Percentiles rank a stretch among this genome's conserved stretches.
phyloP scores from a whole-genome alignment of 2,888 invertebrate species.

The Cryptosula pallasiana region DNA sequence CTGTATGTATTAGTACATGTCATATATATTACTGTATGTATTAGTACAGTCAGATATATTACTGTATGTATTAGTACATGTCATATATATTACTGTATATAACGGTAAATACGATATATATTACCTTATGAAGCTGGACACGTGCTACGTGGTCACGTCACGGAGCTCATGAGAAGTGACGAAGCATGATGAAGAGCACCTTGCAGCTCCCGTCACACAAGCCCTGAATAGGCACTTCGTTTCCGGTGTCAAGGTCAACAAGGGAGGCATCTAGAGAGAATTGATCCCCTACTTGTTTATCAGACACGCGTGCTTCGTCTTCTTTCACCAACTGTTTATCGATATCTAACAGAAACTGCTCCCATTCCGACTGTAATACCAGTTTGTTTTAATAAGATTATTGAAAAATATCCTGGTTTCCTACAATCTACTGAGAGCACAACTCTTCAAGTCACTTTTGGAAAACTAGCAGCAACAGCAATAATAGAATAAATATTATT shows the following conservation, averaged over 20 bases:
- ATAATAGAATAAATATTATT: no score
- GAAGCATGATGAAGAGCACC: conserved; percentile 37
- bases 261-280: conserved; percentile 33
- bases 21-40: no score
- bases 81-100: no score
- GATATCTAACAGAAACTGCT: neutral
- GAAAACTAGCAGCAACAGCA: no score
- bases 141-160: conserved; percentile 42
- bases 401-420: no score
- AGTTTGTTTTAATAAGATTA: no score
- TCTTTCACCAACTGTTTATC: neutral
- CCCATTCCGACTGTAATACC: neutral
- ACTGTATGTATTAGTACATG: no score
- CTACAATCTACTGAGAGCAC: no score
- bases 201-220: conserved; percentile 29
- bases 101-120: neutral
- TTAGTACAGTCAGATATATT: no score
- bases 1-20: no score
- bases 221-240: conserved; percentile 31
- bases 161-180: conserved; percentile 50
- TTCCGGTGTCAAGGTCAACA: conserved; percentile 34
- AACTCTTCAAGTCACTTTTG: no score
- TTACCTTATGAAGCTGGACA: neutral
- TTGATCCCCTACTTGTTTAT: conserved; percentile 31
- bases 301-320: neutral